Base-by-base conservation (phyloP, 2,797 vertebrate genomes). In the Pangasius djambal region DNA sequence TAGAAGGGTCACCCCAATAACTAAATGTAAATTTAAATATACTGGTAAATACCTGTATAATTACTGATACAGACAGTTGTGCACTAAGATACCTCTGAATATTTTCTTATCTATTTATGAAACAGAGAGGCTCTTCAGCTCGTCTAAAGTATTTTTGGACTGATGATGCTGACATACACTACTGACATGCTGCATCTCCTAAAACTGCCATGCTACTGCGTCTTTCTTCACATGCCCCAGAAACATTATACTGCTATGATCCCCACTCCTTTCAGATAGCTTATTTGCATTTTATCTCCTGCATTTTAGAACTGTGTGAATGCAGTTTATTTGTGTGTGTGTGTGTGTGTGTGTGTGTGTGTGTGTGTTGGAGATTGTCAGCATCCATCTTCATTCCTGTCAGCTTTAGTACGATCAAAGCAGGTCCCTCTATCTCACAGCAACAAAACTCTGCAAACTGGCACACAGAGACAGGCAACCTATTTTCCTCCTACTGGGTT, bases 251-350 rank as follows among this genome's bases (percentile, higher is more conserved):
- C 85, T 52, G 44, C 86, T 86, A 67, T 88, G 77, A 63, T 88
- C 16, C 44, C 55, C 28, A 52, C 50, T 79, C 18, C 9, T 83
- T 65, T 70, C 44, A 79, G 20, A 87, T 52, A 25, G 15, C 61
- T 84, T 86, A 78, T 91, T 91, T 83, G 87, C 70, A 86, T 89
- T 72, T 82, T 67, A 84, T 87, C 65, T 70, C 85, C 86, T 75
- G 25, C 81, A 78, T 72, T 81, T 34, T 86, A 85, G 69, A 67
- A 78, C 31, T 59, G 67, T 82, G 77, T 52, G 72, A 37, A 74
- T 75, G 82, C 59, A 78, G 48, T 16, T 63, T 67, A 34, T 82
- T 44, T 82, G 74, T 57, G 59, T 50, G 50, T 89, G 50, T 86
- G 65, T 34, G 34, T 34, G 34, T 50, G 50, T 89, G 50, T 86